Conservation (phyloP, 2,888 invertebrate species). For the Tromatobia lineatoria region DNA sequence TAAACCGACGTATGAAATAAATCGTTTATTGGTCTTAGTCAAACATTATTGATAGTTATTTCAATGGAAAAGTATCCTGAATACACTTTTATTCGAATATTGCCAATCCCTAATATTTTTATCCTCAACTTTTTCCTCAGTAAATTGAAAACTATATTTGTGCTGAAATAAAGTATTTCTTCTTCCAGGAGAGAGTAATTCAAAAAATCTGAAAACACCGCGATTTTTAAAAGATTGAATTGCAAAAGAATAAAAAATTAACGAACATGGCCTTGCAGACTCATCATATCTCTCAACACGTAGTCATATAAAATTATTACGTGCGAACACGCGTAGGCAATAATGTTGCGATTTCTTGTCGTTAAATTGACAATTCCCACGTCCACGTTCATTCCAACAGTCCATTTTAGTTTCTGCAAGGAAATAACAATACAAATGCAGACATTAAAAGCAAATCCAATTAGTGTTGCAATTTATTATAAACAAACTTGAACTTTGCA, state of each 20-base stretch:
- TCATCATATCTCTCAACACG: constrained; percentile 87
- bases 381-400: constrained; percentile 88
- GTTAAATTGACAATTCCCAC: constrained; percentile 89
- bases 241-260: neutral
- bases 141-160: too few species aligned
- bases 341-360: constrained; percentile 85
- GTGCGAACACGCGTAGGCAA: constrained; percentile 89
- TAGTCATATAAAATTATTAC: constrained; percentile 89
- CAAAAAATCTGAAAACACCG: neutral
- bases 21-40: too few species aligned
- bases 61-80: too few species aligned
- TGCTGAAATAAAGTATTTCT: too few species aligned
- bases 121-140: too few species aligned
- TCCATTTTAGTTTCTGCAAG: constrained; percentile 88
- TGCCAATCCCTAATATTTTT: too few species aligned
- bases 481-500: too few species aligned
- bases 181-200: neutral
- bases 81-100: too few species aligned
- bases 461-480: neutral
- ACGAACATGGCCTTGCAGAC: constrained; percentile 90
- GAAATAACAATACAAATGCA: constrained; percentile 5
- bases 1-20: too few species aligned
- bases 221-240: neutral
- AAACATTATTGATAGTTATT: too few species aligned
- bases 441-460: neutral